Percentiles rank a stretch among this genome's conserved stretches.
phyloP scores from a whole-genome alignment of 2,797 vertebrate species.

The Pelodytes ibericus region DNA sequence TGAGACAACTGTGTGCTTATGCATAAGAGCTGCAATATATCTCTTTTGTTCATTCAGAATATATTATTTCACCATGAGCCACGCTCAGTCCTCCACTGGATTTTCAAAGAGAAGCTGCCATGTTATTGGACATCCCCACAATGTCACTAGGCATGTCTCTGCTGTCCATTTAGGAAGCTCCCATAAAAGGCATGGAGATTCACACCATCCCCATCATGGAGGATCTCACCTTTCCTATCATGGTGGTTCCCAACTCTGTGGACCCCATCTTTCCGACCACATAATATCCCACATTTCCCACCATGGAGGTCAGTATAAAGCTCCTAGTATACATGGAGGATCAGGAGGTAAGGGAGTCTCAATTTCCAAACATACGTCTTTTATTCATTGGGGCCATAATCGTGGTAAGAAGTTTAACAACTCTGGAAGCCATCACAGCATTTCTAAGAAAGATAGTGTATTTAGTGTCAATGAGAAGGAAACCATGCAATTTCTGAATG shows the following conservation, averaged over 20 bases:
- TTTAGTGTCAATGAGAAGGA: conserved; percentile 78
- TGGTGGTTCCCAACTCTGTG: conserved; percentile 5
- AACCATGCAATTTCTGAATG: conserved; percentile 89
- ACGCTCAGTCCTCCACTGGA: too few relatives aligned
- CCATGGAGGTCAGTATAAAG: conserved; percentile 58
- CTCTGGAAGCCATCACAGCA: conserved; percentile 26
- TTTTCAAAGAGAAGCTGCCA: too few relatives aligned
- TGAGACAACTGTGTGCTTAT: too few relatives aligned
- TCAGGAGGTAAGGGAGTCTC: conserved; percentile 64
- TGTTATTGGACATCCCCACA: too few relatives aligned
- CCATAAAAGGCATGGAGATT: too few relatives aligned
- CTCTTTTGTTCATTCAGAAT: too few relatives aligned
- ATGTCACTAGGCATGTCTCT: too few relatives aligned
- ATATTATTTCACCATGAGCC: too few relatives aligned
- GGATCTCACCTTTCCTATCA: neutral
- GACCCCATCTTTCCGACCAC: neutral
- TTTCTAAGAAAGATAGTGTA: conserved; percentile 67
- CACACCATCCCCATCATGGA: neutral
- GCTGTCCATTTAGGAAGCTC: too few relatives aligned
- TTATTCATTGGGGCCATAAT: too few relatives aligned
- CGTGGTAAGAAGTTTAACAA: conserved; percentile 33
- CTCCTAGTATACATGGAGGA: conserved; percentile 67
- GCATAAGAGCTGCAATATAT: too few relatives aligned
- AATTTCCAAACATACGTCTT: conserved; percentile 59
- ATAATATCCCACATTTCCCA: neutral